Percentiles rank a stretch among this genome's conserved stretches.
These are phyloP conservation scores for Mactra quadrangularis DNA, from an alignment of 1,140 invertebrate genomes.

Conservation along the genomic window DNA sequence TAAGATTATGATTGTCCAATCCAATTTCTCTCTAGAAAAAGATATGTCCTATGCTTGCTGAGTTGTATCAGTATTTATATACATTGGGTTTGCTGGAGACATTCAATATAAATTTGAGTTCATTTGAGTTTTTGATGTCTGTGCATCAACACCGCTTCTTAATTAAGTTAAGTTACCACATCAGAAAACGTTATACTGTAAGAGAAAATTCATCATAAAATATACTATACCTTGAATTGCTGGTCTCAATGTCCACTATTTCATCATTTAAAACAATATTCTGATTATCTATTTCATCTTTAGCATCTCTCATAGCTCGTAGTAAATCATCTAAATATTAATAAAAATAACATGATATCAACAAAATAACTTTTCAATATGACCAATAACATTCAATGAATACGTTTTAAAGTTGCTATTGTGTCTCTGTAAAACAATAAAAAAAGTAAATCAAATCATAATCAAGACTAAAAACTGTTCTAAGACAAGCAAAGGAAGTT, in stretches of 20 bases:
- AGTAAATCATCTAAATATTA: constrained; percentile 43
- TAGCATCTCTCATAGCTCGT: constrained; percentile 62
- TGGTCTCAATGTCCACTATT: too few species aligned
- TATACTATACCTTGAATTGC: too few species aligned
- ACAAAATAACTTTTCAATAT: neutral
- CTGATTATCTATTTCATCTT: constrained; percentile 57
- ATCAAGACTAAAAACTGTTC: too few species aligned
- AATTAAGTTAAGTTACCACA: constrained; percentile 32
- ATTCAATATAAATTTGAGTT: constrained; percentile 8
- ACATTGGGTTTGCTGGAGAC: neutral
- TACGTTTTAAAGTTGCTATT: neutral
- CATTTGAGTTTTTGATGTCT: too few species aligned
- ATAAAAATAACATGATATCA: constrained; percentile 63
- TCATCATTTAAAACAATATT: constrained; percentile 21
- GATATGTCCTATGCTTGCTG: constrained; percentile 5
- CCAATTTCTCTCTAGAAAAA: constrained; percentile 25
- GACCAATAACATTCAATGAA: neutral
- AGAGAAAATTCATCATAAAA: too few species aligned
- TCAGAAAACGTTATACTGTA: too few species aligned
- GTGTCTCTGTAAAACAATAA: neutral
- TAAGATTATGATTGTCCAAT: constrained; percentile 43
- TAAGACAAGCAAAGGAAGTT: too few species aligned
- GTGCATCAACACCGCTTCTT: too few species aligned
- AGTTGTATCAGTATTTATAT: neutral
- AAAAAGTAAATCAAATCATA: too few species aligned